Evolutionary conservation across 2,888 invertebrate genomes (phyloP), one percentile per base, ranked within the genome.

Genomic region (Helobdella robusta): DNA sequence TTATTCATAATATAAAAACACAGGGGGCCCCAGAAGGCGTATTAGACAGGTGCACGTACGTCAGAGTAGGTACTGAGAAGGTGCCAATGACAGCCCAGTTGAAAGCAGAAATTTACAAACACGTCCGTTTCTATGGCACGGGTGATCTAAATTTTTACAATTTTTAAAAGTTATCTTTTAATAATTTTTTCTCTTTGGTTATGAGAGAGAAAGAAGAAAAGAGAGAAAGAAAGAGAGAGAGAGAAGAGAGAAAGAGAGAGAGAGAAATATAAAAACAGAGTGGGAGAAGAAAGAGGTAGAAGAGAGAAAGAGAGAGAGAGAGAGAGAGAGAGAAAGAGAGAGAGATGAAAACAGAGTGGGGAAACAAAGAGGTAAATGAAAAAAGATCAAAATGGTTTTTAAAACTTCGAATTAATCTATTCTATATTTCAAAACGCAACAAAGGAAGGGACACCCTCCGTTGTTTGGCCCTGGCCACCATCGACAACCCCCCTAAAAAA

Each of bases 21-120:
- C 68, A 82, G 84, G 98, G 98, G 73, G 98, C 98, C 23, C 91
- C 98, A 54, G 98, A 98, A 83, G 95, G 94, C 78, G 89, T 95
- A 36, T 84, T 98, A 76, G 95, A 95, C 18, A 88, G 98, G 77
- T 98, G 98, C 83, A 89, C 90, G 70, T 93, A 95, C 81, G 92
- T 93, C 72, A 89, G 98, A 72, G 89, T 98, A 72, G 94, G 94
- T 73, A 86, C 88, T 66, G 85, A 85, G 80, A 97, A 94, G 81
- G 83, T 94, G 66, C 89, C 97, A 73, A 86, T 98, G 76, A 95
- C 88, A 72, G 84, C 88, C 56, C 85, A 87, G 64, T 85, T 97
- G 74, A 93, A 91, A 84, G 87, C 87, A 79, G 89, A 89, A 81
- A 98, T 98, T 79, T 83, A 97, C 78, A 91, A 91, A 5, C 84